phyloP scores from a whole-genome alignment of 2,888 invertebrate species.

The Lobophora halterata region DNA sequence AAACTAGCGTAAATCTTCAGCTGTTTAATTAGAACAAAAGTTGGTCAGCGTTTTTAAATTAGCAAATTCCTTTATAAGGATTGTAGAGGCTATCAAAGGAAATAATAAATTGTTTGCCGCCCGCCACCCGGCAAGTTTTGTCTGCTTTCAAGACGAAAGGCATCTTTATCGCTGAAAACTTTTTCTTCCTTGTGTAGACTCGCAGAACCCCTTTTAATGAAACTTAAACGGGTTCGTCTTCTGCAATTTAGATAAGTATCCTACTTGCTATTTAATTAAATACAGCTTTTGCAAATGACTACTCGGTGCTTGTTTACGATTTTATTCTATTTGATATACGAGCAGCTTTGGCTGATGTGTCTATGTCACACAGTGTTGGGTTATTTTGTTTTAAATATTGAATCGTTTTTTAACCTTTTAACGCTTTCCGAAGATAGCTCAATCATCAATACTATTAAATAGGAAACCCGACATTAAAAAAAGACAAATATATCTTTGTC shows the following conservation, averaged over 20 bases:
- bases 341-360: no score
- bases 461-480: no score
- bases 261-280: constrained; percentile 58
- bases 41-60: constrained; percentile 44
- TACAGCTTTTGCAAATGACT: constrained; percentile 33
- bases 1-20: constrained; percentile 32
- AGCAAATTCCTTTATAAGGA: constrained; percentile 47
- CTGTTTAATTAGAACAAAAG: constrained; percentile 36
- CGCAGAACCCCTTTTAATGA: constrained; percentile 62
- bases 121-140: constrained; percentile 56
- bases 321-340: no score
- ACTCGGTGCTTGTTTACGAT: constrained; percentile 8
- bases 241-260: constrained; percentile 68
- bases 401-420: no score
- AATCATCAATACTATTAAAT: no score
- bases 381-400: no score
- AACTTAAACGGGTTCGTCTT: constrained; percentile 61
- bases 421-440: no score
- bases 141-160: constrained; percentile 61
- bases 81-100: constrained; percentile 52
- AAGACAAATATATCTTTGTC: no score
- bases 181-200: constrained; percentile 63
- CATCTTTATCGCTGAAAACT: constrained; percentile 71
- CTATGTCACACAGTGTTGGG: no score
- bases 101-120: constrained; percentile 63